These are phyloP conservation scores for Rhynchotus rufescens DNA, from an alignment of 2,797 vertebrate genomes.

Conservation along the genomic window DNA sequence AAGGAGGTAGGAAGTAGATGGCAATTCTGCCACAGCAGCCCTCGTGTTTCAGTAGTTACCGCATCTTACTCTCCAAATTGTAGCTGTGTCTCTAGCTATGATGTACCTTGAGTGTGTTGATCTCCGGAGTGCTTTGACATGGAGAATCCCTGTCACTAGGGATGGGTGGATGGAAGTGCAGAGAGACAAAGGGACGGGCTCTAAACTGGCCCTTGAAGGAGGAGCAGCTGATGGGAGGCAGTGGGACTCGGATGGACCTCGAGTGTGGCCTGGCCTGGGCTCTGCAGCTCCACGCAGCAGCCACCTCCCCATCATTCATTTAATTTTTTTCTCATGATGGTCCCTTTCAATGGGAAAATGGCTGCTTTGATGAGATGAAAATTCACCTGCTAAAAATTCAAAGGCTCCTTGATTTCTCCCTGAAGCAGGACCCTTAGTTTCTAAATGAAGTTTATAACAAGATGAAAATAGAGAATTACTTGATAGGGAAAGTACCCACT, in stretches of 20 bases:
- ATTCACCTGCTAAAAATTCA: background rate
- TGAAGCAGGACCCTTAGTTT: constrained; percentile 6
- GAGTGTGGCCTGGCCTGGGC: too few species aligned
- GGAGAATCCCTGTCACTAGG: background rate
- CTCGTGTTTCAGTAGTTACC: background rate
- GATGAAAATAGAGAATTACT: constrained; percentile 57
- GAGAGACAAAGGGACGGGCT: background rate
- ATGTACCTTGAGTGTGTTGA: background rate
- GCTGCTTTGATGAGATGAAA: constrained; percentile 2
- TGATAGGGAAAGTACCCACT: constrained; percentile 19
- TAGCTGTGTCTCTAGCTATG: background rate
- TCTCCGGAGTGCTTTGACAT: background rate
- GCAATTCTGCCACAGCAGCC: background rate
- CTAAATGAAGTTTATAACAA: constrained; percentile 13
- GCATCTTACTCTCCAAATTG: background rate
- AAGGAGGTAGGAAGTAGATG: background rate
- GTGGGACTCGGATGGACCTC: background rate
- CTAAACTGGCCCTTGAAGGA: background rate
- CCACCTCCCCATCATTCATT: too few species aligned
- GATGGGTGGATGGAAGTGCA: background rate
- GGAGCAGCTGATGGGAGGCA: background rate
- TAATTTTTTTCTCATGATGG: background rate
- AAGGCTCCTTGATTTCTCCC: constrained; percentile 12
- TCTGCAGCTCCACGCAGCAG: background rate
- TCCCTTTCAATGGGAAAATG: constrained; percentile 15